Base-by-base conservation (phyloP, 2,888 invertebrate genomes). In the Thyatira batis region DNA sequence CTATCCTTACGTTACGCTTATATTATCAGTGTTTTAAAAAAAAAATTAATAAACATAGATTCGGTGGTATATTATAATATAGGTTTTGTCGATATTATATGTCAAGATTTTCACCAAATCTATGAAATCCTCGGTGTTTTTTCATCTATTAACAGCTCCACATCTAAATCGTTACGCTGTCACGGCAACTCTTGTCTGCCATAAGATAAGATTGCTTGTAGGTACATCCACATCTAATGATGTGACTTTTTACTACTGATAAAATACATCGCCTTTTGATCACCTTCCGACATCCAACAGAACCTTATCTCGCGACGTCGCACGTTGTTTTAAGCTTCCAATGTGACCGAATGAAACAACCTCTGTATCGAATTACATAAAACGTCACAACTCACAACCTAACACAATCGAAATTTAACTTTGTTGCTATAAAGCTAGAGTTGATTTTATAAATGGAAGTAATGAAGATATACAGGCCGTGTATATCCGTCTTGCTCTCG, bases 271-370 rank as follows among this genome's bases (percentile, higher is more conserved):
- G 76, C 73, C 75, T 75, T 80, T 84, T 86, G 85, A 87, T 85
- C 85, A 84, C 85, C 80, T 79, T 75, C 73, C 78, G 80, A 73
- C 76, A 77, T 82, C 80, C 70, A 71, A 75, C 71, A 82, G 83
- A 87, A 85, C 83, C 86, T 89, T 91, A 90, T 91, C 89, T 85
- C 67, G 39, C 39, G 17, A 39, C 39, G 68, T 76, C 76, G 81
- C 82, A 80, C 84, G 84, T 90, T 91, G 90, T 91, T 90, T 90
- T 87, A 87, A 88, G 87, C 87, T 86, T 85, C 84, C 88, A 87
- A 85, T 87, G 85, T 78, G 88, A 81, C 84, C 84, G 88, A 89
- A 82, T 85, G 89, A 89, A 90, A 91, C 89, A 83, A 85, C 78
- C 84, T 82, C 74, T 77, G 60, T 84, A 78, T 82, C 70, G 59